Base-by-base conservation (phyloP, 1,140 invertebrate genomes). In the Panonychus citri region DNA sequence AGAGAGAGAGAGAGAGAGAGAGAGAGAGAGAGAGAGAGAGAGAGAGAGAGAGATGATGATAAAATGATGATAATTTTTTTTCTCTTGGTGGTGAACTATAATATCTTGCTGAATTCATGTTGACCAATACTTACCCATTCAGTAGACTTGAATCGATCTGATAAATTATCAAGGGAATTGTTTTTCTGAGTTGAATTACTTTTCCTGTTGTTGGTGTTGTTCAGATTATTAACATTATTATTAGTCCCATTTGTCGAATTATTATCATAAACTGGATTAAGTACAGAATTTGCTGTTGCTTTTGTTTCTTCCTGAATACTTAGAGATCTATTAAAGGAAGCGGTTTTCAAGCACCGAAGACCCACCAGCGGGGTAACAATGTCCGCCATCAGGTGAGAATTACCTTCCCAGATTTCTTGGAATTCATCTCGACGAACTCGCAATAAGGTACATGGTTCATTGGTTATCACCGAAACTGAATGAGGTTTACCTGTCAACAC, bases 381-480 rank as follows among this genome's bases (percentile, higher is more conserved):
- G 30, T 64, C 60, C 37, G 63, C 61, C 61, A 65, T 65, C 42
- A 63, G 58, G 53, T 64, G 61, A 17, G 53, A 59, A 58, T 62
- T 64, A 55, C 58, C 30, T 48, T 63, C 34, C 49, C 57, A 82
- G 54, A 84, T 75, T 48, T 80, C 71, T 64, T 77, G 77, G 67
- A 84, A 82, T 68, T 83, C 81, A 61, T 77, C 75, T 63, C 81
- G 77, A 66, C 82, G 79, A 24, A 84, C 78, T 27, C 81, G 68
- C 19, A 84, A 71, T 37, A 84, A 70, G 68, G 83, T 80, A 63
- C 80, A 82, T 53, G 76, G 77, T 56, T 80, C 80, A 64, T 77
- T 76, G 8, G 81, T 83, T 37, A 82, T 75, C 37, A 83, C 78
- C 1, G 81, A 82, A 52, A 76, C 78, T 58, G 79, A 77, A 59